Evolutionary conservation across 2,797 vertebrate genomes (phyloP).

Genomic region (Poecilia wingei): DNA sequence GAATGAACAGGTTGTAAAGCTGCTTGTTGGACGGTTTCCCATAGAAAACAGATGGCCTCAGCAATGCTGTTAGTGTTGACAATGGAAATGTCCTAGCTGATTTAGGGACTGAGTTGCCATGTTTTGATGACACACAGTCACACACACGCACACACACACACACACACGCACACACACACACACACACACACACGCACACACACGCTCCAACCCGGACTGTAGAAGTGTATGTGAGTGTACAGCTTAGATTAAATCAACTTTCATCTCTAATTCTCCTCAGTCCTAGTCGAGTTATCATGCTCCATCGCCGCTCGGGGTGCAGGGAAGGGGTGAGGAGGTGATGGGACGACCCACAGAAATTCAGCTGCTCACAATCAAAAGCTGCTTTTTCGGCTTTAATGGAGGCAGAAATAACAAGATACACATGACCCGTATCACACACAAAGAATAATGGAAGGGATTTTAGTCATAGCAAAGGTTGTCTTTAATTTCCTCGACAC

Average conservation of each 20-base stretch:
- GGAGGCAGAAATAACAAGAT: conserved; percentile 26
- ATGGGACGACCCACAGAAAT: conserved; percentile 15
- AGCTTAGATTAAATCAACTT: conserved; percentile 74
- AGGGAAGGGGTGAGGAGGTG: neutral
- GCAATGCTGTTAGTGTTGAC: conserved; percentile 56
- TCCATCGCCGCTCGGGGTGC: conserved; percentile 37
- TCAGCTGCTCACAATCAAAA: conserved; percentile 19
- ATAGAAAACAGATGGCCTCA: conserved; percentile 66
- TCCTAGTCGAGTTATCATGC: conserved; percentile 57
- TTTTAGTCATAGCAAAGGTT: conserved; percentile 26
- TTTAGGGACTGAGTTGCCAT: conserved; percentile 47
- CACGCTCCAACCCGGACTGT: conserved; percentile 43
- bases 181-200: conserved; percentile 22
- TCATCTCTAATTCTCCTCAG: conserved; percentile 67
- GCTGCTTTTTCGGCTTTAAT: conserved; percentile 30
- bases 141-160: conserved; percentile 21
- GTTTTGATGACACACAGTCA: conserved; percentile 53
- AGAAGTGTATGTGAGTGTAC: conserved; percentile 38
- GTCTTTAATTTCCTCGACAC: conserved; percentile 30
- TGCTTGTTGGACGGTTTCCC: conserved; percentile 68
- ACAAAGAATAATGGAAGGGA: conserved; percentile 9
- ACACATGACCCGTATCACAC: conserved; percentile 28
- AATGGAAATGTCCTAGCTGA: conserved; percentile 55
- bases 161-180: conserved; percentile 29
- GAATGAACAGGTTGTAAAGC: conserved; percentile 57